These are phyloP conservation scores for Stercorarius parasiticus DNA, from an alignment of 2,113 vertebrate species.

Conservation along the genomic window DNA sequence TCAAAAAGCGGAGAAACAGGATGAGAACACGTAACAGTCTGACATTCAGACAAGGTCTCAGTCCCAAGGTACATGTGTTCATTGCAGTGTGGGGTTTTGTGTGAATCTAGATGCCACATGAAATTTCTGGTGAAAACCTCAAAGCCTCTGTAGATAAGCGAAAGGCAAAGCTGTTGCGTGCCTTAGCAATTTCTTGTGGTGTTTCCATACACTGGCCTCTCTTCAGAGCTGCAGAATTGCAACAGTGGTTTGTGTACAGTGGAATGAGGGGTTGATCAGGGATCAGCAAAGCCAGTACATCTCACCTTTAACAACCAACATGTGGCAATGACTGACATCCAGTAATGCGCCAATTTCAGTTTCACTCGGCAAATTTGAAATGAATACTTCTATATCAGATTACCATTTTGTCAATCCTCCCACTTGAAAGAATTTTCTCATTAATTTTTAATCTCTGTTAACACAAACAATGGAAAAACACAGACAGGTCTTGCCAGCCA, in stretches of 20 bases:
- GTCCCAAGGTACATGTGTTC: neutral
- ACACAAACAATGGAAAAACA: conserved; percentile 49
- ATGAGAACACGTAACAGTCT: neutral
- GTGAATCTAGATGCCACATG: neutral
- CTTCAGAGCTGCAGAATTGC: neutral
- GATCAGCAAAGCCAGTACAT: neutral
- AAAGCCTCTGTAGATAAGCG: neutral
- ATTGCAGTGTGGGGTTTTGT: neutral
- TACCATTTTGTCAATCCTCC: neutral
- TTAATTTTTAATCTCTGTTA: conserved; percentile 29
- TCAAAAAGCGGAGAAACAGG: neutral
- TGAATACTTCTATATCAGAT: neutral
- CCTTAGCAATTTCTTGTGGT: fast-evolving
- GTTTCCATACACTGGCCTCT: neutral
- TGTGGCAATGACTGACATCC: neutral
- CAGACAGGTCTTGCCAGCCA: neutral
- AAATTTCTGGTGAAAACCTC: neutral
- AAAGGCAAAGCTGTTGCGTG: neutral
- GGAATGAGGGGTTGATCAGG: neutral
- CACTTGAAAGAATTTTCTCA: conserved; percentile 6
- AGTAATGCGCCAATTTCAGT: neutral
- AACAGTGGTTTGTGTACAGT: fast-evolving
- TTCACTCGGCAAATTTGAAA: neutral
- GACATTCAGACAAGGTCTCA: neutral
- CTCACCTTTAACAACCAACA: neutral